Percentiles rank a stretch among this genome's conserved stretches.
phyloP scores from a whole-genome alignment of 2,113 vertebrate species.

The Puma concolor region DNA sequence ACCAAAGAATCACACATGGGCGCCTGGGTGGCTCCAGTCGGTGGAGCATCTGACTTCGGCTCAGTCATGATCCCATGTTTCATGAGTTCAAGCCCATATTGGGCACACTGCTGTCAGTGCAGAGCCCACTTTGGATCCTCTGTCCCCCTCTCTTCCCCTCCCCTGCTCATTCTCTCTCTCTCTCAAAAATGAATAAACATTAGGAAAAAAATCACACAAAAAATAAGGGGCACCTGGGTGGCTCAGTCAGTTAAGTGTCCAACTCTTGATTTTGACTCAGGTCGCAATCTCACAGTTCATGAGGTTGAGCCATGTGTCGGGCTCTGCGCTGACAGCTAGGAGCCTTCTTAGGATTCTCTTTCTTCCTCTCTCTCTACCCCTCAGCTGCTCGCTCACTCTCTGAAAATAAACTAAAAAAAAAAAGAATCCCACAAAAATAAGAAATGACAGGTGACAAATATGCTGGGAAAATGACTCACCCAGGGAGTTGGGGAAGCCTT shows the following conservation, averaged over 20 bases:
- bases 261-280: no score
- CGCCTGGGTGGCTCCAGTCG: neutral
- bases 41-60: neutral
- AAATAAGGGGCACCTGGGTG: no score
- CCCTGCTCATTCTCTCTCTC: neutral
- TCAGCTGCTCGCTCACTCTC: no score
- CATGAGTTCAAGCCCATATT: neutral
- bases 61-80: neutral
- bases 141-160: neutral
- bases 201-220: no score
- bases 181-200: neutral
- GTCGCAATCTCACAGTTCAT: no score
- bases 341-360: no score
- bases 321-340: no score
- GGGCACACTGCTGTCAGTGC: neutral
- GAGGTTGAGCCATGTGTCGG: no score
- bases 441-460: constrained; percentile 19
- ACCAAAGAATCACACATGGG: neutral
- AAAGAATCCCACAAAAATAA: constrained; percentile 16
- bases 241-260: no score
- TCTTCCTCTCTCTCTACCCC: no score
- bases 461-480: constrained; percentile 14
- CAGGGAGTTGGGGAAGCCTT: neutral
- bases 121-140: neutral
- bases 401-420: neutral